Conservation (phyloP, 2,888 invertebrate genomes). For the Phrixothrix hirtus region DNA sequence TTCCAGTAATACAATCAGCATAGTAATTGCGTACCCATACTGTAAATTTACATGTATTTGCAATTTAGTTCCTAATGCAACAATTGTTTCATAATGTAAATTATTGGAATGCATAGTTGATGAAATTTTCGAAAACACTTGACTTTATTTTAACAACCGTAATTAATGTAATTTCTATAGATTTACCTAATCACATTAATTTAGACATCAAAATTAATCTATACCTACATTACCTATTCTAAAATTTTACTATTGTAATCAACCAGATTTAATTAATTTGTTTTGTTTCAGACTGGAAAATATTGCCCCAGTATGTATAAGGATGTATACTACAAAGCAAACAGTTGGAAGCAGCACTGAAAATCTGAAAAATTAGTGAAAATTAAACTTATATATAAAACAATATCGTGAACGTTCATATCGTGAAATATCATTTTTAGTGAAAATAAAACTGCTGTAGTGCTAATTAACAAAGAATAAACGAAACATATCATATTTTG, state of each 20-base stretch:
- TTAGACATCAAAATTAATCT: too few relatives aligned
- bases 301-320: constrained; percentile 91
- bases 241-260: too few relatives aligned
- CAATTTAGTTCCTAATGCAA: constrained; percentile 26
- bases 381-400: constrained; percentile 31
- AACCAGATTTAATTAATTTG: too few relatives aligned
- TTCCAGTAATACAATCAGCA: too few relatives aligned
- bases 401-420: constrained; percentile 28
- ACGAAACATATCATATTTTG: constrained; percentile 53
- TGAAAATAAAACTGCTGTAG: constrained; percentile 28
- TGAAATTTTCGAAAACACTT: too few relatives aligned
- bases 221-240: too few relatives aligned
- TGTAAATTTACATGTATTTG: constrained; percentile 29
- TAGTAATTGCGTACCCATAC: too few relatives aligned
- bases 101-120: constrained; percentile 23
- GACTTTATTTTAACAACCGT: too few relatives aligned
- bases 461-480: constrained; percentile 40
- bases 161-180: too few relatives aligned
- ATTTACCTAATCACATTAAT: too few relatives aligned
- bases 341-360: constrained; percentile 85
- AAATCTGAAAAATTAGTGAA: constrained; percentile 28
- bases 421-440: constrained; percentile 28
- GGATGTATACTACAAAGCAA: constrained; percentile 91
- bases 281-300: constrained; percentile 71
- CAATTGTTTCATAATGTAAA: constrained; percentile 6